A percentile compares a stretch with the other conserved stretches of the same genome.
phyloP scores from a whole-genome alignment of 1,140 invertebrate genomes.

The Daktulosphaira vitifoliae region DNA sequence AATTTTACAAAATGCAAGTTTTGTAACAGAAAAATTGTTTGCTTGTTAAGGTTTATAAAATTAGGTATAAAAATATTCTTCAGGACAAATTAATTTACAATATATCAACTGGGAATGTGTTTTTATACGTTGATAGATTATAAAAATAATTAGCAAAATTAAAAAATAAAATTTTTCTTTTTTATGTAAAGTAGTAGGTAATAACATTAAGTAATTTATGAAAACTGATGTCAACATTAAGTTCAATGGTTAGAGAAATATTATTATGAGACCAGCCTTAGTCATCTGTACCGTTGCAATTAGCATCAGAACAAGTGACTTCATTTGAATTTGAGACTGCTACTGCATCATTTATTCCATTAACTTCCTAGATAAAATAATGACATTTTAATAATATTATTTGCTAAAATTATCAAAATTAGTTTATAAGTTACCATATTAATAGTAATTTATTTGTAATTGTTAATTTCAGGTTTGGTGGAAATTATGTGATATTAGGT shows the following conservation, averaged over 20 bases:
- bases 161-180: slow-evolving; percentile 27
- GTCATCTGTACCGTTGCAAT: not conserved
- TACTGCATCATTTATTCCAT: slow-evolving; percentile 16
- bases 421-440: no score
- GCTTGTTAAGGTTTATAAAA: slow-evolving; percentile 1
- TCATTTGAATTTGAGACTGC: slow-evolving; percentile 28
- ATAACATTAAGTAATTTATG: slow-evolving; percentile 27
- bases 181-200: slow-evolving; percentile 20
- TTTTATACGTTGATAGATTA: slow-evolving; percentile 1
- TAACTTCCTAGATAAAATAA: not conserved
- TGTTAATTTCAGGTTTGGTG: no score
- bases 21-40: slow-evolving; percentile 18
- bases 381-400: no score
- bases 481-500: no score
- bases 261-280: not conserved
- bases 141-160: not conserved
- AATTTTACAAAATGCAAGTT: slow-evolving; percentile 22
- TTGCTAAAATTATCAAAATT: no score
- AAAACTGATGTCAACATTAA: slow-evolving; percentile 23
- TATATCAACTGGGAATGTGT: slow-evolving; percentile 12
- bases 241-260: slow-evolving; percentile 1
- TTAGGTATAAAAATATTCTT: slow-evolving; percentile 28
- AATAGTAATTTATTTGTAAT: no score
- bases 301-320: no score
- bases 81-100: not conserved